These are phyloP conservation scores for Pyrochroa serraticornis DNA, from an alignment of 2,888 invertebrate genomes.

Conservation along the genomic window DNA sequence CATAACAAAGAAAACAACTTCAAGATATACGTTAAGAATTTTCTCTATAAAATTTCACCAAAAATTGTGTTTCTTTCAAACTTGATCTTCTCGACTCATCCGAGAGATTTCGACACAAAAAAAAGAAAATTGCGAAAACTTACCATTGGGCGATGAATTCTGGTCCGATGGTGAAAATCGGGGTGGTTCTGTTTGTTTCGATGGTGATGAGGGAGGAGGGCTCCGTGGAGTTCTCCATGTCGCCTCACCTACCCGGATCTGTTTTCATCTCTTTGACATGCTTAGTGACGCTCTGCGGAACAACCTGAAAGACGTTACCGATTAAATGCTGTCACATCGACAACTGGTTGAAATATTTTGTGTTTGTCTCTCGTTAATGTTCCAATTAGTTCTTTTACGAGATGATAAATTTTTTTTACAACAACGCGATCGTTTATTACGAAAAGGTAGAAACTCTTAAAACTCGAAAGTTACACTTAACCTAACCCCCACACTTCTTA, in stretches of 20 bases:
- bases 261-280: constrained; percentile 42
- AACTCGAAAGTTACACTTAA: not conserved
- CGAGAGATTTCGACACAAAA: not conserved
- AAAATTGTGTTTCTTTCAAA: not conserved
- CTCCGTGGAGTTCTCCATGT: constrained; percentile 53
- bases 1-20: constrained; percentile 7
- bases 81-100: too few species aligned
- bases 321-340: not conserved
- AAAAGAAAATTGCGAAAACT: constrained; percentile 50
- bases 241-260: constrained; percentile 40
- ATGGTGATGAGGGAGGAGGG: constrained; percentile 40
- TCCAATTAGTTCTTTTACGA: not conserved
- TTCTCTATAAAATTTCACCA: not conserved
- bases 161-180: constrained; percentile 76
- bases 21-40: constrained; percentile 6
- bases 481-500: not conserved
- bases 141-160: constrained; percentile 81
- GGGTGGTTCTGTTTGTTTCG: constrained; percentile 65
- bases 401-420: too few species aligned
- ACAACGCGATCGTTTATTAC: not conserved
- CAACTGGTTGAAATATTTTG: not conserved
- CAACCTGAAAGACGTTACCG: constrained; percentile 24
- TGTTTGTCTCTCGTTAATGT: not conserved
- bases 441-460: not conserved
- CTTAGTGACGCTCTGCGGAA: constrained; percentile 26